Percentiles rank a stretch among this genome's conserved stretches.
Evolutionary conservation across 2,888 invertebrate species (phyloP).

Genomic region (Caenorhabditis macrosperma): DNA sequence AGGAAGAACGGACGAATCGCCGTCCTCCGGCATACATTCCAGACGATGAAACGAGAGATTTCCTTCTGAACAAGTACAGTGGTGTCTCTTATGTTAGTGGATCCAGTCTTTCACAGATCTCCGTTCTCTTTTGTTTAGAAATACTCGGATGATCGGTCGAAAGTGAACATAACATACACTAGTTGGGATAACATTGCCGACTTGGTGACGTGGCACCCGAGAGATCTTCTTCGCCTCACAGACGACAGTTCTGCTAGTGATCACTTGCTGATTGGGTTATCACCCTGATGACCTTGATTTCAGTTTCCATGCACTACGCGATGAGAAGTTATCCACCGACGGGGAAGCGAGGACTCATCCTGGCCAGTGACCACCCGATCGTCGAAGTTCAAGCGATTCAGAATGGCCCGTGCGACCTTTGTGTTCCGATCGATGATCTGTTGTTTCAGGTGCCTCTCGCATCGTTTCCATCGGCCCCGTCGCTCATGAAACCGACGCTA

Average conservation of each 20-base stretch:
- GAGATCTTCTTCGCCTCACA: slow-evolving; percentile 34
- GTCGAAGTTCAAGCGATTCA: slow-evolving; percentile 45
- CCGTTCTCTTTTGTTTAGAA: slow-evolving; percentile 4
- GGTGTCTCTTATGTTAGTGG: slow-evolving; percentile 39
- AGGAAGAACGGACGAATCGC: slow-evolving; percentile 15
- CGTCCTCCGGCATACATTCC: slow-evolving; percentile 42
- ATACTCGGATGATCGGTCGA: slow-evolving; percentile 29
- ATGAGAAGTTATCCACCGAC: slow-evolving; percentile 17
- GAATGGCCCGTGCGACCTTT: slow-evolving; percentile 19
- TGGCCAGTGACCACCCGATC: slow-evolving; percentile 39
- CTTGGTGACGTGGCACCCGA: slow-evolving; percentile 45
- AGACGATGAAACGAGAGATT: slow-evolving; percentile 27
- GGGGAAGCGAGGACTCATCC: slow-evolving; percentile 22
- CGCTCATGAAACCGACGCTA: slow-evolving; percentile 32
- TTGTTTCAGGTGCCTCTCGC: slow-evolving; percentile 44
- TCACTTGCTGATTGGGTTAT: neutral
- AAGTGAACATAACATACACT: slow-evolving; percentile 28
- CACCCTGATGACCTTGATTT: neutral
- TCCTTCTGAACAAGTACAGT: slow-evolving; percentile 31
- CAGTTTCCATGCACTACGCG: slow-evolving; percentile 47
- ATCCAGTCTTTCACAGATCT: neutral
- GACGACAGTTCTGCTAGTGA: slow-evolving; percentile 40
- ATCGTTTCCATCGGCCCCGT: slow-evolving; percentile 31
- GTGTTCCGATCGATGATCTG: neutral
- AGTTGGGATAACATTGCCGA: slow-evolving; percentile 51